Evolutionary conservation across 1,140 invertebrate genomes (phyloP), one percentile per base, ranked within the genome.

Genomic region (Apis laboriosa): DNA sequence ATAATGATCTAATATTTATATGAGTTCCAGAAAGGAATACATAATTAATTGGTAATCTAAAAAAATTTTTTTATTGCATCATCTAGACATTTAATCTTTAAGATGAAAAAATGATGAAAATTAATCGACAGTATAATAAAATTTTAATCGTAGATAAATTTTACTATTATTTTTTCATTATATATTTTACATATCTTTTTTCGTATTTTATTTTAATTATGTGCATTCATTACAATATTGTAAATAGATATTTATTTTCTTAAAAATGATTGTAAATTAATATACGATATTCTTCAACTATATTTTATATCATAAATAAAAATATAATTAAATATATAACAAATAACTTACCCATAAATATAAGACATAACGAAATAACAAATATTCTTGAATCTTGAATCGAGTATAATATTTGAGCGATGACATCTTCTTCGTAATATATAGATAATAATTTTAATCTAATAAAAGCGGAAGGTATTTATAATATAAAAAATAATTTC

Each of bases 271-370:
- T 17, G 15, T 28, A 64, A 64, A 64, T 64, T 28, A 19, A 34
- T 9, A 28, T 19, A 19, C 8, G 13, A 17, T 28, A 34, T 64
- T 28, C 15, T 64, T 34, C 34, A 24, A 28, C 2, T 43, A 43
- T 43, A 53, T 53, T 19, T 24, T 17, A 0, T 11, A 12, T 9
- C 34, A 21, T 0, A 24, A 43, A 43, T 24, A 21, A 61, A 34
- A n/a, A 21, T 55, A 71, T 43, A 77, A 66, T 28, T n/a, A 70
- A 56, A 68, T 11, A 4, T 4, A 51, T 28, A 43, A 43, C 34
- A 15, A 55, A 12, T 53, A 43, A 80, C 78, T 80, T 80, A 80
- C 78, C 78, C 21, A 15, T 61, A 49, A n/a, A 58, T 43, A n/a
- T 12, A 17, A 17, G 4, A 12, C 21, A 9, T 11, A n/a, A 15